phyloP scores from a whole-genome alignment of 1,140 invertebrate species.

The Panulirus ornatus region DNA sequence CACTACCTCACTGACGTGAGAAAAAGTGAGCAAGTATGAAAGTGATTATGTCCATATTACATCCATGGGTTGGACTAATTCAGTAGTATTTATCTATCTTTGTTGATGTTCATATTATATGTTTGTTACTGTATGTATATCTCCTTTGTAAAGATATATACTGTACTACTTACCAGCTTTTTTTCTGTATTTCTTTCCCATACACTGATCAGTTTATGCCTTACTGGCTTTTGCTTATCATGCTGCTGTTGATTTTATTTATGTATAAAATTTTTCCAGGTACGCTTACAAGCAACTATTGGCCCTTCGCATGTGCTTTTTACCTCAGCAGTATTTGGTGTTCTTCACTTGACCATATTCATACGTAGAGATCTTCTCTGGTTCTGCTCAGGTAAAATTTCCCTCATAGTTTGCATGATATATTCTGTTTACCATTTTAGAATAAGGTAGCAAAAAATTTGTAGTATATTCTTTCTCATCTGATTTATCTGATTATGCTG shows the following conservation, averaged over 20 bases:
- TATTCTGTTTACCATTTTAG: too few species aligned
- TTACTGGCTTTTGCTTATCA: background rate
- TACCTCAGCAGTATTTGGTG: constrained; percentile 60
- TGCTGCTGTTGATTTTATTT: background rate
- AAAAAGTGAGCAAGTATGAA: too few species aligned
- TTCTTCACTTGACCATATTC: constrained; percentile 52
- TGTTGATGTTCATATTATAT: too few species aligned
- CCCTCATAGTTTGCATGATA: too few species aligned
- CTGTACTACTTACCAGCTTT: background rate
- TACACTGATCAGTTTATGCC: background rate
- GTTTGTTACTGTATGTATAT: background rate
- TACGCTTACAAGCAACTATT: constrained; percentile 59
- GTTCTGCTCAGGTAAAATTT: constrained; percentile 46
- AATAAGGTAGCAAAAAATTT: too few species aligned
- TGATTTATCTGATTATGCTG: too few species aligned
- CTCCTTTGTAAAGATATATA: background rate
- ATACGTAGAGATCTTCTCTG: constrained; percentile 55
- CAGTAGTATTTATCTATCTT: too few species aligned
- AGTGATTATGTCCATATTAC: too few species aligned
- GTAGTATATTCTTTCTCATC: too few species aligned
- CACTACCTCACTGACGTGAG: too few species aligned
- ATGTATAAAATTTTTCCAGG: constrained; percentile 24
- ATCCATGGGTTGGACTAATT: too few species aligned
- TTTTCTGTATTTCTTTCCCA: background rate
- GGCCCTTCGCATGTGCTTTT: constrained; percentile 62